Evolutionary conservation across 2,888 invertebrate genomes (phyloP), one percentile per base, ranked within the genome.

Genomic region (Amphiduros pacificus): DNA sequence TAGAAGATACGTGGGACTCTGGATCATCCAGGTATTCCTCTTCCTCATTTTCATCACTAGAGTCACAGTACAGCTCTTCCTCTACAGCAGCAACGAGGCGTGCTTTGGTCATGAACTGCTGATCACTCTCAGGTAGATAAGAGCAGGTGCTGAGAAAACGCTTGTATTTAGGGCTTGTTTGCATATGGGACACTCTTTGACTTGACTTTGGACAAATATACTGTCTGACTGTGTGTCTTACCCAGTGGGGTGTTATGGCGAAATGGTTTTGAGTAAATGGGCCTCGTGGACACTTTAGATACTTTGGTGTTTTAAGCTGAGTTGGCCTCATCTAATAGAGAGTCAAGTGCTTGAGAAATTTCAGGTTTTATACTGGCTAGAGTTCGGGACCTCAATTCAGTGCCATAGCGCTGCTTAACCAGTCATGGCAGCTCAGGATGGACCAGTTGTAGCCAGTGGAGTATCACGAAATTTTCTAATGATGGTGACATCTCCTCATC

Each of bases 301-400:
- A 59, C 58, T 24, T 55, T 62, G 2, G 57, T 57, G 26, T 68
- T 60, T 14, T 62, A 61, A 6, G 61, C 27, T 2, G 61, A 27
- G 9, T 54, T 55, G 3, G 67, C 41, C 56, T 69, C 71, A 31
- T 69, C 68, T 9, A 70, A 55, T 20, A 71, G 41, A 20, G 62
- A 64, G n/a, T 24, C 31, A n/a, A 71, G 63, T 14, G 69, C 68
- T 17, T 55, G 63, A 1, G 67, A 67, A 32, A 67, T 70, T 61
- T 69, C 62, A 2, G 67, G 67, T 61, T 68, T 71, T 2, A 70
- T 52, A 17, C 67, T 67, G 14, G 67, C 67, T 14, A 71, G 60
- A 11, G 71, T 70, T 20, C 61, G 52, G 0, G 68, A 61, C 5
- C 68, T 31, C 17, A 70, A 53, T 17, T 69, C 68, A 6, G 71